These are phyloP conservation scores for Nylanderia fulva DNA, from an alignment of 1,140 invertebrate genomes.

Conservation along the genomic window DNA sequence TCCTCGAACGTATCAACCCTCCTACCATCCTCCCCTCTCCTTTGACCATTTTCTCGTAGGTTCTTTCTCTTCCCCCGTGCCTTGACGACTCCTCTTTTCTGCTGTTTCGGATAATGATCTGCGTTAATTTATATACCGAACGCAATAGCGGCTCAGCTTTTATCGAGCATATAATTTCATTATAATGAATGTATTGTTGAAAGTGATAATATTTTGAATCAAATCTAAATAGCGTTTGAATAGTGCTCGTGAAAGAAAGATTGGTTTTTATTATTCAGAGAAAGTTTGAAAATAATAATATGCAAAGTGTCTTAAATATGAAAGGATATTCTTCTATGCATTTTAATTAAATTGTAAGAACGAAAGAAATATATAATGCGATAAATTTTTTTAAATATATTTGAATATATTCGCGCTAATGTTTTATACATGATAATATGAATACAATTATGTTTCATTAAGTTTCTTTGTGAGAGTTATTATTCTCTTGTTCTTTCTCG, in stretches of 20 bases:
- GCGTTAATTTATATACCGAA: slow-evolving; percentile 2
- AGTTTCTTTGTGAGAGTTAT: background rate
- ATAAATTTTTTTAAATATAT: background rate
- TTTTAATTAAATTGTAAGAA: slow-evolving; percentile 14
- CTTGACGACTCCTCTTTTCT: background rate
- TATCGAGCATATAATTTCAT: background rate
- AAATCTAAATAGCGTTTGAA: background rate
- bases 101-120: slow-evolving; percentile 6
- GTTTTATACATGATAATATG: background rate
- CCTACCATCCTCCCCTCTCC: slow-evolving; percentile 26
- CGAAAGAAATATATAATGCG: background rate
- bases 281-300: background rate
- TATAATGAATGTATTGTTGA: background rate
- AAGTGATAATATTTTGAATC: background rate
- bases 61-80: slow-evolving; percentile 21
- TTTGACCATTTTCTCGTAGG: slow-evolving; percentile 42
- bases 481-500: too few species aligned
- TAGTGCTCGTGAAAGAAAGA: background rate
- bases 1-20: slow-evolving; percentile 74
- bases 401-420: background rate
- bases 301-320: background rate
- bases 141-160: background rate
- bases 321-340: background rate
- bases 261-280: background rate
- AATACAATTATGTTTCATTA: slow-evolving; percentile 22